These are phyloP conservation scores for Mycalesis mineus DNA, from an alignment of 2,888 invertebrate genomes.

Conservation along the genomic window DNA sequence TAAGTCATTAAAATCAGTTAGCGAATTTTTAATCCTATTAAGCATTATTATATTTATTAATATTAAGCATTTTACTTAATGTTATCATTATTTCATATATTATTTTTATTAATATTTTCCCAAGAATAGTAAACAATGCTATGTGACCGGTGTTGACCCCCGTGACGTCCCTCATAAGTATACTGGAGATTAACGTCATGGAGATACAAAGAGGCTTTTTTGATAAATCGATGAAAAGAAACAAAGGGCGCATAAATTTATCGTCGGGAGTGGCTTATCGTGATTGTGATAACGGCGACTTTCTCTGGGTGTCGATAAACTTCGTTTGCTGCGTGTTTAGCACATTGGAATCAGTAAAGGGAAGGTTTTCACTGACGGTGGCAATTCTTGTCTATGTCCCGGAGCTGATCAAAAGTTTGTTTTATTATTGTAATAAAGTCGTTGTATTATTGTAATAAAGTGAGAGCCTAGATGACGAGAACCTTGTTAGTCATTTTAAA, in stretches of 20 bases:
- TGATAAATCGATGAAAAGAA: constrained; percentile 72
- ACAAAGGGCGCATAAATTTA: constrained; percentile 76
- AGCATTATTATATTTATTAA: too few species aligned
- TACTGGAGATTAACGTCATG: constrained; percentile 33
- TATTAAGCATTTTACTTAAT: too few species aligned
- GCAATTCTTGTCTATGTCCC: too few species aligned
- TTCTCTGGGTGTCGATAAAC: constrained; percentile 61
- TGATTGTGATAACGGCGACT: constrained; percentile 58
- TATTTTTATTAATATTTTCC: constrained; percentile 4
- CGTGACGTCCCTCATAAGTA: constrained; percentile 38
- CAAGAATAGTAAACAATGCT: constrained; percentile 5
- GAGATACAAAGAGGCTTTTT: constrained; percentile 52
- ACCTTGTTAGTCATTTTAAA: too few species aligned
- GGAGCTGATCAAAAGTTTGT: too few species aligned
- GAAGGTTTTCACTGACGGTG: too few species aligned
- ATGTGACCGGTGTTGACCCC: constrained; percentile 44
- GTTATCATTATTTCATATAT: not conserved
- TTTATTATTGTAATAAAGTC: too few species aligned
- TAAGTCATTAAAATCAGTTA: too few species aligned
- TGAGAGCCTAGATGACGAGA: too few species aligned
- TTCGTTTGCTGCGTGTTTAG: constrained; percentile 28
- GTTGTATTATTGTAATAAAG: too few species aligned
- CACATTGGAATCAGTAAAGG: not conserved
- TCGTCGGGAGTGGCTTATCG: constrained; percentile 63
- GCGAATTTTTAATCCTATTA: too few species aligned